A percentile compares a stretch with the other conserved stretches of the same genome.
Conservation (phyloP, 2,888 invertebrate species). For the Tanypteryx hageni region DNA sequence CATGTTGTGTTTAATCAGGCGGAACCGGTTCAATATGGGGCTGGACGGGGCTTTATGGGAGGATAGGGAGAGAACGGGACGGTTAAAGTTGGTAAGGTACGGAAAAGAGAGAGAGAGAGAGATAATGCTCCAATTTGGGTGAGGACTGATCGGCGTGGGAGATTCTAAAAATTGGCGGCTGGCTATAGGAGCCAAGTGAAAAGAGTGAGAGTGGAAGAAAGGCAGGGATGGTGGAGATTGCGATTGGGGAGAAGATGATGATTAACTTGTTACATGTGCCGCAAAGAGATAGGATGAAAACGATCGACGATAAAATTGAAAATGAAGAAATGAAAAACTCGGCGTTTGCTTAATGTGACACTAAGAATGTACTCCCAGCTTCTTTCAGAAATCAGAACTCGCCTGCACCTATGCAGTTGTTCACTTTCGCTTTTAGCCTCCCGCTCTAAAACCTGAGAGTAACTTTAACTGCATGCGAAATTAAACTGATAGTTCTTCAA, state of each 20-base stretch:
- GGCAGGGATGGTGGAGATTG: background rate
- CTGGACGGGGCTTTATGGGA: background rate
- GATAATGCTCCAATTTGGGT: background rate
- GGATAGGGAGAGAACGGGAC: background rate
- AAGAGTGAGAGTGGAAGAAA: background rate
- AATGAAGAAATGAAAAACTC: too few species aligned
- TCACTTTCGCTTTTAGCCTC: too few species aligned
- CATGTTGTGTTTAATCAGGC: constrained; percentile 60
- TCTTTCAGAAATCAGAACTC: too few species aligned
- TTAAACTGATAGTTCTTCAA: too few species aligned
- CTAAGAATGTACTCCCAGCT: too few species aligned
- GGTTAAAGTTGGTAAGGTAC: background rate
- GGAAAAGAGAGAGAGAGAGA: background rate
- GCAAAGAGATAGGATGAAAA: too few species aligned
- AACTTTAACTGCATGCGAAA: too few species aligned
- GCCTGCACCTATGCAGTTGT: too few species aligned
- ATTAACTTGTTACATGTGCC: background rate
- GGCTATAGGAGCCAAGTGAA: background rate
- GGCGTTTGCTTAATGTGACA: too few species aligned
- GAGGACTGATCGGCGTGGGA: constrained; percentile 17
- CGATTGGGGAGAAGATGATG: background rate
- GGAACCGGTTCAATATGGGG: constrained; percentile 53
- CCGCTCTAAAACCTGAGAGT: too few species aligned
- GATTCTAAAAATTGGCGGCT: background rate
- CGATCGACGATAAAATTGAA: too few species aligned